Evolutionary conservation across 2,888 invertebrate species (phyloP), one percentile per base, ranked within the genome.

Genomic region (Synanthedon myopaeformis): DNA sequence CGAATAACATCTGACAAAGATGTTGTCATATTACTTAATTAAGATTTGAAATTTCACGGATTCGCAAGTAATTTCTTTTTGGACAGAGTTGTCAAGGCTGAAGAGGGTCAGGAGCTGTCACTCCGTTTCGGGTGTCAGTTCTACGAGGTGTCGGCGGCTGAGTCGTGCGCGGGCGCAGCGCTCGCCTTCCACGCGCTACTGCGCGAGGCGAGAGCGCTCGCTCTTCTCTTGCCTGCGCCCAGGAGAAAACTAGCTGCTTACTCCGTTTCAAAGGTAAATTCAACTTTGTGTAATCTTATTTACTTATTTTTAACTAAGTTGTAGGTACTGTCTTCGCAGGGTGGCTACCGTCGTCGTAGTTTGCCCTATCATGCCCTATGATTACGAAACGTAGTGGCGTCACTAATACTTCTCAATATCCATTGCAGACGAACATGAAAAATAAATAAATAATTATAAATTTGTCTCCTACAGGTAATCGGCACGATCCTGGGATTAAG

Each of bases 61-160:
- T 13, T 45, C 3, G 14, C 45, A 45, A 8, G 13, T 13, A 45
- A 45, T 45, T 45, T 13, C n/a, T 12, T 61, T 60, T 72, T 66
- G 78, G 84, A 52, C 79, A 93, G 93, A 74, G 91, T 91, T 81
- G 92, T 94, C 53, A 92, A 92, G 68, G 93, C 94, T 48, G 93
- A 94, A 72, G 94, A 93, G 67, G 94, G 94, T 48, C 94, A 94
- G 66, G 94, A 94, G 75, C 72, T 94, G 59, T 94, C 94, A 12
- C 78, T 94, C 64, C 90, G 92, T 59, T 94, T 91, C 73, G 92
- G 93, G 49, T 94, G 94, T 67, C 94, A 94, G 78, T 95, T 94
- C 80, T 94, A 94, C 80, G 95, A 95, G 80, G 93, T 94, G 55
- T 94, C 94, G 55, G 94, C 94, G 11, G 94, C 95, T 41, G 94